These are phyloP conservation scores for Drosophila parvula DNA, from an alignment of 1,140 invertebrate genomes.

Conservation along the genomic window DNA sequence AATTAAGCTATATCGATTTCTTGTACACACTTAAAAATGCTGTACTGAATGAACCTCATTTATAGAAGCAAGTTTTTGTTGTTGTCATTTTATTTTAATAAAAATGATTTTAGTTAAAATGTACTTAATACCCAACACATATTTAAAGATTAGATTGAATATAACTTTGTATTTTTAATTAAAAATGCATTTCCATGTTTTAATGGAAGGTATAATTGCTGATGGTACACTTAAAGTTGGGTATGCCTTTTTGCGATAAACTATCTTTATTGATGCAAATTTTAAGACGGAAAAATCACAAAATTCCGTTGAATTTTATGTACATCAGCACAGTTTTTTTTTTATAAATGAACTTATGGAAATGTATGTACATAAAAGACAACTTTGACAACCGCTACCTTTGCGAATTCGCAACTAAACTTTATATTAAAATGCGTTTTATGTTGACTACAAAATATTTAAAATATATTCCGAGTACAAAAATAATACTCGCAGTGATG, in stretches of 20 bases:
- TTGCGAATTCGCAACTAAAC: background rate
- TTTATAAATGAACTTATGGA: background rate
- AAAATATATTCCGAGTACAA: background rate
- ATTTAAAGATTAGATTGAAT: background rate
- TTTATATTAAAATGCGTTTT: background rate
- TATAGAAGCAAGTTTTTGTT: no score
- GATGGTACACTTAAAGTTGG: background rate
- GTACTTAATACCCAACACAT: no score
- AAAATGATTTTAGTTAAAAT: no score
- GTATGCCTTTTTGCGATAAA: background rate
- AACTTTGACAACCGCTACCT: background rate
- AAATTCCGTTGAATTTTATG: background rate
- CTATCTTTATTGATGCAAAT: background rate
- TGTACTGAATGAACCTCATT: no score
- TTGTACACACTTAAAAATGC: background rate
- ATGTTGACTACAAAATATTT: background rate
- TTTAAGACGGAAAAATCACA: background rate
- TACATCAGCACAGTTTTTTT: conserved; percentile 6
- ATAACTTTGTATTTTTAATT: background rate
- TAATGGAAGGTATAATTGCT: background rate
- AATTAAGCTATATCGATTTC: background rate
- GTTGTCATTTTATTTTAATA: no score
- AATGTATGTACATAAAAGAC: background rate
- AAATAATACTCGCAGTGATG: conserved; percentile 14
- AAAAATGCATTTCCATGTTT: background rate